Percentiles rank a stretch among this genome's conserved stretches.
phyloP scores from a whole-genome alignment of 2,113 vertebrate genomes.

The Nycticryphes semicollaris region DNA sequence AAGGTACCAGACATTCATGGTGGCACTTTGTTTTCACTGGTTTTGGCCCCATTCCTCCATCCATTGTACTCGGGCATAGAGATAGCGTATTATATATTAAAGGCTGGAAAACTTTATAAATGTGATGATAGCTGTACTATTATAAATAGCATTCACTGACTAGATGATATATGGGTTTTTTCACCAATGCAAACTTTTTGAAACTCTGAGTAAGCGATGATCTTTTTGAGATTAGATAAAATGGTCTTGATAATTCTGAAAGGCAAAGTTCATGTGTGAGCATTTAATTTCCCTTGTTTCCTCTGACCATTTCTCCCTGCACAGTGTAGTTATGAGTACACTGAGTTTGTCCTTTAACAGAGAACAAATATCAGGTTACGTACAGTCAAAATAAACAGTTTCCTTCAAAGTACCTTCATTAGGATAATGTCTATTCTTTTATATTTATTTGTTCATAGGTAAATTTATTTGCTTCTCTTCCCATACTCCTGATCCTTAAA shows the following conservation, averaged over 20 bases:
- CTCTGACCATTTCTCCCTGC: not conserved
- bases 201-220: not conserved
- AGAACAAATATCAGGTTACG: not conserved
- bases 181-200: not conserved
- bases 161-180: not conserved
- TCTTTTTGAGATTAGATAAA: not conserved
- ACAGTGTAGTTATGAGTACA: not conserved
- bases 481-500: not conserved
- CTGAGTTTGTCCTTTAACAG: not conserved
- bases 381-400: not conserved
- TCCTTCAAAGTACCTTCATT: not conserved
- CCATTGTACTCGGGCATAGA: not conserved
- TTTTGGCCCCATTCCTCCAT: not conserved
- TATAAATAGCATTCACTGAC: not conserved
- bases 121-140: not conserved
- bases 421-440: not conserved
- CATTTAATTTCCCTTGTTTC: not conserved
- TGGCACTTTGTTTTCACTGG: not conserved
- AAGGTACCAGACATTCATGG: not conserved
- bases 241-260: not conserved
- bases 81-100: not conserved
- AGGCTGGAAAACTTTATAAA: not conserved
- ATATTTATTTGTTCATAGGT: not conserved
- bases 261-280: not conserved
- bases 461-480: not conserved